Conservation (phyloP, 1,140 invertebrate species). For the Asbolus verrucosus region DNA sequence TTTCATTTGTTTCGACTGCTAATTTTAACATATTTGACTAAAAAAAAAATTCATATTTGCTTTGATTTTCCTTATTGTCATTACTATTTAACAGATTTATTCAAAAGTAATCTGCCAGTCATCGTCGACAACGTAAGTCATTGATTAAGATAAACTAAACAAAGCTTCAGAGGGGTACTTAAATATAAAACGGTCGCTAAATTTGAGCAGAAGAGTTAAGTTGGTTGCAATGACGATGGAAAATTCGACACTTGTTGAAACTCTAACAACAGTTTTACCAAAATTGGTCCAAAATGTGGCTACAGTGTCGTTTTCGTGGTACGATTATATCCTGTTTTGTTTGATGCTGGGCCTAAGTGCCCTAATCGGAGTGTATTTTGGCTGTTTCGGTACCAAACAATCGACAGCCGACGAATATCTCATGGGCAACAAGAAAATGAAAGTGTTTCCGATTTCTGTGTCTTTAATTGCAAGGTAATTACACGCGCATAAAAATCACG, state of each 20-base stretch:
- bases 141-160: no score
- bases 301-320: slow-evolving; percentile 54
- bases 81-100: not conserved
- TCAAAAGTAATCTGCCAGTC: no score
- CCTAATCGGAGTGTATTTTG: slow-evolving; percentile 74
- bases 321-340: slow-evolving; percentile 68
- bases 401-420: slow-evolving; percentile 72
- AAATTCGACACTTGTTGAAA: not conserved
- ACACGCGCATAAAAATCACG: not conserved
- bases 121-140: no score
- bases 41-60: not conserved
- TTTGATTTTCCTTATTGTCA: no score
- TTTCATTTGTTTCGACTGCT: no score
- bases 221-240: no score
- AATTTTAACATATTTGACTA: not conserved
- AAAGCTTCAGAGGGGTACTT: no score
- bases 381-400: slow-evolving; percentile 69
- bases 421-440: slow-evolving; percentile 72
- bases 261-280: slow-evolving; percentile 4
- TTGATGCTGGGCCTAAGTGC: slow-evolving; percentile 70
- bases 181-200: no score
- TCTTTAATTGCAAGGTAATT: slow-evolving; percentile 69
- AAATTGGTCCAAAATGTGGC: not conserved
- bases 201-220: no score
- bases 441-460: slow-evolving; percentile 69